Evolutionary conservation across 2,888 invertebrate species (phyloP), one percentile per base, ranked within the genome.

Genomic region (Eumacrocentrus americanus): DNA sequence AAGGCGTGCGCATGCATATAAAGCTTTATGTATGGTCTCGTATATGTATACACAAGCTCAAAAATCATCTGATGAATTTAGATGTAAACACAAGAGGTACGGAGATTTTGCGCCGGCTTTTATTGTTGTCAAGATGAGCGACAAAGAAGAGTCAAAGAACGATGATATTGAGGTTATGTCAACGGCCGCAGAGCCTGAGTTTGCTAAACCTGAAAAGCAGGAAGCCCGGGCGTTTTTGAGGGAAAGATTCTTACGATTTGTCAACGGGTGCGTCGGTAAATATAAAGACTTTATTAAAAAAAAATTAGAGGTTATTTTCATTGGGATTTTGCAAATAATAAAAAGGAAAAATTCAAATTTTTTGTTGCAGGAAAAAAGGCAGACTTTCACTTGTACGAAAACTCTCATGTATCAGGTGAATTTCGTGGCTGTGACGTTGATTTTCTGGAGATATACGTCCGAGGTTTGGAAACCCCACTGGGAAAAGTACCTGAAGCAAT

Each of bases 401-500:
- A 80, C 60, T 78, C 81, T 9, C 72, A 63, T 7, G 77, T 83
- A 6, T 64, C 63, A 9, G 83, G 79, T 1, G 77, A 79, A 66
- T 82, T 83, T 65, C 73, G 77, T 44, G 83, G 82, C 2, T 74
- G 75, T 37, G 82, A 83, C 65, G 69, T 81, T 2, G 77, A 82
- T 40, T 72, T 79, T 37, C 67, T 74, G 35, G 77, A 82, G 56
- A 64, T 83, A 16, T 81, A 78, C 52, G 79, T 82, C 5, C 72
- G 73, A 48, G 77, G 82, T 48, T 68, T 83, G 46, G 66, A 77
- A 58, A 83, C 83, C 37, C 82, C 82, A 11, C 64, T 81, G 25
- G 81, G 80, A 14, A 71, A 68, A 40, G 71, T 82, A 34, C 81
- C 82, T n/a, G 77, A 81, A 65, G 80, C 82, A 12, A 73, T 82